Base-by-base conservation (phyloP, 2,113 vertebrate species). In the Calyptommatus sinebrachiatus region DNA sequence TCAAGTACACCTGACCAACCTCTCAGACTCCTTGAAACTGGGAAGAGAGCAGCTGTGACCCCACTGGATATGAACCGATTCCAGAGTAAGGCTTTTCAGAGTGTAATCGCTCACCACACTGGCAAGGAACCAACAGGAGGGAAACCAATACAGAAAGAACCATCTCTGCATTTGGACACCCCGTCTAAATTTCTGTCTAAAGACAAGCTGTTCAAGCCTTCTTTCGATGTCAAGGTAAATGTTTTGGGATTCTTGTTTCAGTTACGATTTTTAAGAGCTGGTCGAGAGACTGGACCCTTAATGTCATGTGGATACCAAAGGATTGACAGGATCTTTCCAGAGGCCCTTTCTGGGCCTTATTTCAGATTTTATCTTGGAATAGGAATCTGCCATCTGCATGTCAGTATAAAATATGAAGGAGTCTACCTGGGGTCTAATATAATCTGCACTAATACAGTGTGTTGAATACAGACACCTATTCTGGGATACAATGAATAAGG, bases 121-220 rank as follows among this genome's bases (percentile, higher is more conserved):
- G 81, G 82, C 86, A 91, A 90, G 88, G 28, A 73, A 57, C 73
- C 84, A 22, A 31, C 79, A 6, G 84, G 86, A 26, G 73, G 79
- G 45, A 86, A 87, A 31, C 88, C 72, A 0, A 88, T 89, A 60
- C 93, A 94, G 81, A 97, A 94, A 83, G 97, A 98, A 29, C 91
- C 96, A 0, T 91, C 94, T 0, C 90, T 98, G 73, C 95, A 96
- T 80, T 95, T 99, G 84, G 98, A 99, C 81, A 99, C 98, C 0
- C 98, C 98, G 0, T 99, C 98, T 16, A 97, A 97, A 53, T 99
- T 99, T 86, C 94, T 99, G 82, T 97, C 95, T 80, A 96, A 96
- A 93, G 97, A 98, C 91, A 95, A 96, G 83, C 96, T 98, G 1
- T 99, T 98, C 86, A 97, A 97, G 77, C 97, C 98, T 24, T 95